phyloP scores from a whole-genome alignment of 2,888 invertebrate species.

The Amblyjoppa fuscipennis region DNA sequence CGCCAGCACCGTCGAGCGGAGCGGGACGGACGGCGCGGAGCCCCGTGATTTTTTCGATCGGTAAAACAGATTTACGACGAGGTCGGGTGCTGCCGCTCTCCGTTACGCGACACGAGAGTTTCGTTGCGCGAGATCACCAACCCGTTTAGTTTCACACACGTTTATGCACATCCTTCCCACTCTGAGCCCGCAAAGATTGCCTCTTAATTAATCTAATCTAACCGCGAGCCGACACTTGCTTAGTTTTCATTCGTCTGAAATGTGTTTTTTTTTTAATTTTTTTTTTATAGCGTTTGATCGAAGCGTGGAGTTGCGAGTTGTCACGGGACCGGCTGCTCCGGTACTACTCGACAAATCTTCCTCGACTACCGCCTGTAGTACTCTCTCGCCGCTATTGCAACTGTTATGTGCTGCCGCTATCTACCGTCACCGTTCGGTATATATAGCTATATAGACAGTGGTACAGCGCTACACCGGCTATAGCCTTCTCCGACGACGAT shows the following conservation, averaged over 20 bases:
- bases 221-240: neutral
- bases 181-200: too few species aligned
- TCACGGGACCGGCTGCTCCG: conserved; percentile 60
- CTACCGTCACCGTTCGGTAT: conserved; percentile 26
- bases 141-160: conserved; percentile 39
- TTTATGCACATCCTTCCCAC: neutral
- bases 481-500: conserved; percentile 22
- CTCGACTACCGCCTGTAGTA: conserved; percentile 51
- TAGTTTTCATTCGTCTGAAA: neutral
- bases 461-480: neutral
- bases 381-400: conserved; percentile 51
- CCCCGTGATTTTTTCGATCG: conserved; percentile 42
- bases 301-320: conserved; percentile 49
- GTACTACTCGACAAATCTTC: conserved; percentile 62
- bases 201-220: too few species aligned
- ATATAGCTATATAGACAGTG: neutral
- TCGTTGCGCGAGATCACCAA: conserved; percentile 14
- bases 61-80: conserved; percentile 58
- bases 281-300: conserved; percentile 15
- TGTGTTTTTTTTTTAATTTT: neutral
- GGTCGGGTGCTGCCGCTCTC: conserved; percentile 35
- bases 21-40: conserved; percentile 12
- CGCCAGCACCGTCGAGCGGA: neutral
- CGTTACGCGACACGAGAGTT: conserved; percentile 50
- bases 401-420: conserved; percentile 47